phyloP scores from a whole-genome alignment of 2,888 invertebrate genomes.

The Leucania comma region DNA sequence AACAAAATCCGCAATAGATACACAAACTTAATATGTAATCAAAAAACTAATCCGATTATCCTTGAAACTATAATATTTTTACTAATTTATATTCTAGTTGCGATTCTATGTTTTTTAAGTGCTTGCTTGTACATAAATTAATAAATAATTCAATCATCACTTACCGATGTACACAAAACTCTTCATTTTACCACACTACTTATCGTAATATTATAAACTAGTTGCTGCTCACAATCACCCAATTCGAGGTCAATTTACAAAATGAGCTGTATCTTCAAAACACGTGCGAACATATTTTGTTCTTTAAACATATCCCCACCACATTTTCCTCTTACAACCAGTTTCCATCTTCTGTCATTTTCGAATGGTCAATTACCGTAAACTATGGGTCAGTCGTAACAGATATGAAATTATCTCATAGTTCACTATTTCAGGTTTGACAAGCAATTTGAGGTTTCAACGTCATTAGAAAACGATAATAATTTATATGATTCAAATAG shows the following conservation, averaged over 20 bases:
- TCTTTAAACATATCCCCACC: slow-evolving; percentile 53
- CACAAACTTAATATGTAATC: background rate
- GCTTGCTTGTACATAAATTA: too few relatives aligned
- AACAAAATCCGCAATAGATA: slow-evolving; percentile 2
- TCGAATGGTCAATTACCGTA: slow-evolving; percentile 36
- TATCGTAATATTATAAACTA: slow-evolving; percentile 15
- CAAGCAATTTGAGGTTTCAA: slow-evolving; percentile 28
- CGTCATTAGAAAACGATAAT: slow-evolving; percentile 14
- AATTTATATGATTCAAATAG: slow-evolving; percentile 7
- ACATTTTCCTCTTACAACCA: slow-evolving; percentile 56
- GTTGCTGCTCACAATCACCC: slow-evolving; percentile 45
- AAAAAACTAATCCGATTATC: slow-evolving; percentile 8
- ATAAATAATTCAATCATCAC: slow-evolving; percentile 21
- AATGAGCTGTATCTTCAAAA: slow-evolving; percentile 50
- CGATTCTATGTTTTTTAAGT: background rate
- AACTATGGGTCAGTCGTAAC: slow-evolving; percentile 8
- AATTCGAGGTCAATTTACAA: slow-evolving; percentile 48
- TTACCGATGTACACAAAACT: slow-evolving; percentile 47
- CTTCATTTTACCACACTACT: slow-evolving; percentile 47
- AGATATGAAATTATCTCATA: slow-evolving; percentile 24
- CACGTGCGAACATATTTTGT: slow-evolving; percentile 39
- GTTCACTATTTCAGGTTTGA: slow-evolving; percentile 18
- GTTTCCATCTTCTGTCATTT: slow-evolving; percentile 51
- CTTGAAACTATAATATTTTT: slow-evolving; percentile 25
- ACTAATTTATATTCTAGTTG: slow-evolving; percentile 15